Conservation (phyloP, 2,888 invertebrate species). For the Nycteola revayana region DNA sequence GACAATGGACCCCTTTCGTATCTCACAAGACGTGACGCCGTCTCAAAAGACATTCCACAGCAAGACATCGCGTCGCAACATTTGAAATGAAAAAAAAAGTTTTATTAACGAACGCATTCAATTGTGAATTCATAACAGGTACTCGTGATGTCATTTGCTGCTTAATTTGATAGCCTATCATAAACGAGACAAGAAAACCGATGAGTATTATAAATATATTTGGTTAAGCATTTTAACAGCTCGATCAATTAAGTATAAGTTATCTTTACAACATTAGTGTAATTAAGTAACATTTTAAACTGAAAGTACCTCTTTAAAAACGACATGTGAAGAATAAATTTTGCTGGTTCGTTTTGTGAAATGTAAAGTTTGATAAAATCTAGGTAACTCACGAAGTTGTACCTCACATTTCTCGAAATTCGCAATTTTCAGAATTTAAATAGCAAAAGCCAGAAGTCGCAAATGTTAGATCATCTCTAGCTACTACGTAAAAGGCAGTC, state of each 20-base stretch:
- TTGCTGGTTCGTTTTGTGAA: slow-evolving; percentile 35
- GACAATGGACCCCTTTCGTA: slow-evolving; percentile 59
- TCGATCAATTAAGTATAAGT: too few relatives aligned
- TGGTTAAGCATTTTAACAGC: slow-evolving; percentile 34
- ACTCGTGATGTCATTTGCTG: slow-evolving; percentile 59
- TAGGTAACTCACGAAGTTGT: slow-evolving; percentile 45
- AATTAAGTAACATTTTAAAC: too few relatives aligned
- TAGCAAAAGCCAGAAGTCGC: slow-evolving; percentile 26
- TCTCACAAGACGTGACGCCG: slow-evolving; percentile 39
- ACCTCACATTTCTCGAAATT: slow-evolving; percentile 45
- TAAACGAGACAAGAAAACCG: slow-evolving; percentile 41
- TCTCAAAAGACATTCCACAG: slow-evolving; percentile 55
- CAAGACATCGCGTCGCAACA: slow-evolving; percentile 41
- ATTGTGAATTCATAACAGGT: slow-evolving; percentile 59
- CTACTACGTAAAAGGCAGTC: not conserved
- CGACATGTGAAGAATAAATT: slow-evolving; percentile 39
- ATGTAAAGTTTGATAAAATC: slow-evolving; percentile 50
- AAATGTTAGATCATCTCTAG: slow-evolving; percentile 22
- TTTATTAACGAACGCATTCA: slow-evolving; percentile 68
- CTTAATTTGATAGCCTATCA: slow-evolving; percentile 55
- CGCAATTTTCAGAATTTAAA: slow-evolving; percentile 30
- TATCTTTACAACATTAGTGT: too few relatives aligned
- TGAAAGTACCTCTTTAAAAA: too few relatives aligned
- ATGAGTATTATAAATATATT: slow-evolving; percentile 36
- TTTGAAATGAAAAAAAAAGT: slow-evolving; percentile 49